Base-by-base conservation (phyloP, 2,888 invertebrate species). In the Hylaea fasciaria region DNA sequence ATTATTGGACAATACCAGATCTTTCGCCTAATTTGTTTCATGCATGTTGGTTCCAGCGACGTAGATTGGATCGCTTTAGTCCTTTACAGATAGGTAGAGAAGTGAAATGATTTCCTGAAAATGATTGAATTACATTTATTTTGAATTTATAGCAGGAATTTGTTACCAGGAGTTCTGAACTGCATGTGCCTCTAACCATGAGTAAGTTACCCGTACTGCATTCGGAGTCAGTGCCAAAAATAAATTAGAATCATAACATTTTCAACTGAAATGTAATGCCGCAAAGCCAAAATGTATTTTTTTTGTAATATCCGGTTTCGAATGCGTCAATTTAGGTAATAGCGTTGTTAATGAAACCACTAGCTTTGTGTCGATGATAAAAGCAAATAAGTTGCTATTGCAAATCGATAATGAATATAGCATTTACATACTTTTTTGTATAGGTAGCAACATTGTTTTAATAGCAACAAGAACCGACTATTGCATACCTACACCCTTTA, bases 201-300 rank as follows among this genome's bases (percentile, higher is more conserved):
- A 37, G 39, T 48, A 16, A 47, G 35, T 52, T 52, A 52, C 43
- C 22, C 29, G 29, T 29, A 48, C 11, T 28, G 16, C 35, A 32
- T 37, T 46, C 17, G 40, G 52, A 32, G 43, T 46, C 17, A 40
- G 52, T 52, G 58, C 58, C 58, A 58, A 58, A 58, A 52, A 58
- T 52, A 58, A 58, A 58, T 58, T 41, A 43, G 47, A 32, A 52
- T 47, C 48, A 52, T 41, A 47, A 50, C 50, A 45, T 45, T 17
- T 46, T 39, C 32, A 28, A 44, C 41, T 29, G 45, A 45, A 45
- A 29, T 45, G 13, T 47, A 47, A 32, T 35, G 16, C 46, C 14
- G 47, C 14, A 35, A 7, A 37, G 2, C 16, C 0, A 16, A 10
- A 35, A 13, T 14, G 10, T 13, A 37, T 14, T 22, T n/a, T 44